Conservation (phyloP, 1,140 invertebrate genomes). For the Pseudomyrmex pallidus region DNA sequence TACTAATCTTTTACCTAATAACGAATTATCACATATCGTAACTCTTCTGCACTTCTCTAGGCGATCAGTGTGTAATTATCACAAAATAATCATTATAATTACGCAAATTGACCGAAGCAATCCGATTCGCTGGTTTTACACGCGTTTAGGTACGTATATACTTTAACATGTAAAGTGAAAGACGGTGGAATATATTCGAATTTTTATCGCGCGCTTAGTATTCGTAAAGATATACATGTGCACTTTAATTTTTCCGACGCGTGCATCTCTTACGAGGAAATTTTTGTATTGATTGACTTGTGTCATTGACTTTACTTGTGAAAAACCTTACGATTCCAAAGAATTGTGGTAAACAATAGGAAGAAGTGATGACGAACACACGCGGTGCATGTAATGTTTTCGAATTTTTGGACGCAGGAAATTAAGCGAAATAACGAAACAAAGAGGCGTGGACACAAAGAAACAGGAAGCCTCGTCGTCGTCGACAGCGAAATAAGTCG, state of each 20-base stretch:
- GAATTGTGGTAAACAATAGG: neutral
- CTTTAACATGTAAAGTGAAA: too few species aligned
- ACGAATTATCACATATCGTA: slow-evolving; percentile 22
- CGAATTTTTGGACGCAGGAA: slow-evolving; percentile 68
- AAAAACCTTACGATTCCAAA: slow-evolving; percentile 16
- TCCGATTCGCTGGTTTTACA: too few species aligned
- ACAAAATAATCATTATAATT: slow-evolving; percentile 13
- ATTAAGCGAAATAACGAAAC: slow-evolving; percentile 77
- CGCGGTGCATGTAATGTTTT: slow-evolving; percentile 8
- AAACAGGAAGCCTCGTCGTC: slow-evolving; percentile 71
- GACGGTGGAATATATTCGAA: too few species aligned
- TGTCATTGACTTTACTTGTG: too few species aligned
- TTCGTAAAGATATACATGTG: too few species aligned
- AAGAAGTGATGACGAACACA: neutral
- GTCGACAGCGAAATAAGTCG: slow-evolving; percentile 80
- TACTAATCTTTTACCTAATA: slow-evolving; percentile 26
- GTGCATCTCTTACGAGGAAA: too few species aligned
- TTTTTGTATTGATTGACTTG: too few species aligned
- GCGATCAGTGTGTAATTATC: neutral
- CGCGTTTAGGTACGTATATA: too few species aligned
- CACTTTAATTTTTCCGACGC: too few species aligned
- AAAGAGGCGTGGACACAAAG: slow-evolving; percentile 77
- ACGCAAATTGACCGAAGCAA: neutral
- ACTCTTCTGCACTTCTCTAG: neutral
- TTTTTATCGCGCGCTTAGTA: too few species aligned